Evolutionary conservation across 2,797 vertebrate genomes (phyloP).

Genomic region (Sebastes vulpes): DNA sequence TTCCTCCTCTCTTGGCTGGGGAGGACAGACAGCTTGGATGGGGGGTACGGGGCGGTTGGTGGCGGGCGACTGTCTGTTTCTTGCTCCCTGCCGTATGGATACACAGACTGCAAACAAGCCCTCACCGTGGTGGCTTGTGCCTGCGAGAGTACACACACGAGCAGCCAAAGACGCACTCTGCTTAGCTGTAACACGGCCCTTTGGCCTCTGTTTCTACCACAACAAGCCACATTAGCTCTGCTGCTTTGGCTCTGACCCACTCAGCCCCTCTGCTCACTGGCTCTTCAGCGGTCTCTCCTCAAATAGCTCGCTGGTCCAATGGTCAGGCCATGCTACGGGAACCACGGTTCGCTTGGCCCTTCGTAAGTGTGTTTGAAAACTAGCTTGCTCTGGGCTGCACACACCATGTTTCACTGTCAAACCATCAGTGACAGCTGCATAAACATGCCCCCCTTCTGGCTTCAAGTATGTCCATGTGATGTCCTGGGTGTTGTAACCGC

Average conservation of each 20-base stretch:
- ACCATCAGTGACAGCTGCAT: conserved; percentile 35
- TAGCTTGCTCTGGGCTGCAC: background rate
- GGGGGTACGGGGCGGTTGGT: conserved; percentile 20
- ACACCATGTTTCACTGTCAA: conserved; percentile 16
- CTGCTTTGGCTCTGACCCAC: conserved; percentile 19
- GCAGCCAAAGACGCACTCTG: conserved; percentile 10
- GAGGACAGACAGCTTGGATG: conserved; percentile 51
- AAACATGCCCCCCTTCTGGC: conserved; percentile 11
- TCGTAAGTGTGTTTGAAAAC: background rate
- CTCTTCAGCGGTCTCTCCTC: conserved; percentile 1
- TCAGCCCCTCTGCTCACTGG: background rate
- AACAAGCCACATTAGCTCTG: conserved; percentile 42
- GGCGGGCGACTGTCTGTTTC: conserved; percentile 41
- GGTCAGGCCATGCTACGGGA: background rate
- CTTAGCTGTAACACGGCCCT: conserved; percentile 34
- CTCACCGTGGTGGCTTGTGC: conserved; percentile 7
- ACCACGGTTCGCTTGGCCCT: background rate
- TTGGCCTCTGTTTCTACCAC: conserved; percentile 37
- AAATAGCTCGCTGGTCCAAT: conserved; percentile 1
- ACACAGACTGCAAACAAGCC: conserved; percentile 57
- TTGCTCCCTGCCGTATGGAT: conserved; percentile 44
- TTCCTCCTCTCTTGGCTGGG: conserved; percentile 29
- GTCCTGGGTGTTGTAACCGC: background rate
- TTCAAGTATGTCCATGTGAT: background rate
- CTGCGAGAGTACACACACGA: conserved; percentile 14